These are phyloP conservation scores for Caenorhabditis imperialis DNA, from an alignment of 2,888 invertebrate genomes.

Conservation along the genomic window DNA sequence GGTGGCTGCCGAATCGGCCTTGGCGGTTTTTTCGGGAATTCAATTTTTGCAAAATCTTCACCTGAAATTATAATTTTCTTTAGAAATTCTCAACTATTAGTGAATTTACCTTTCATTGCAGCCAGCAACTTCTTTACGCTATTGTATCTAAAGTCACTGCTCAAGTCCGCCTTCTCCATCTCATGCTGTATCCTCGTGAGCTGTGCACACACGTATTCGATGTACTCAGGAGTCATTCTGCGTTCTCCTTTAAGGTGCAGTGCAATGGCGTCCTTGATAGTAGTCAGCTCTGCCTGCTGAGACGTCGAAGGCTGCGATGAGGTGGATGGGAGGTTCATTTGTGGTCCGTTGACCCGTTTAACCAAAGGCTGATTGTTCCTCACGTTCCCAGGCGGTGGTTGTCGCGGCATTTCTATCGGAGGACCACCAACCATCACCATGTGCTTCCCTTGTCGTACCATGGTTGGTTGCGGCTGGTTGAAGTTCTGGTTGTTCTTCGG, in stretches of 20 bases:
- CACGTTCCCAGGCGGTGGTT: neutral
- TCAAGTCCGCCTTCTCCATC: conserved; percentile 15
- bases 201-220: conserved; percentile 5
- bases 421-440: conserved; percentile 18
- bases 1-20: neutral
- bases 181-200: conserved; percentile 8
- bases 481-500: no score
- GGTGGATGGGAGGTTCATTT: no score
- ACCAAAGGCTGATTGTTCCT: neutral
- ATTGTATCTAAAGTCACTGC: conserved; percentile 1
- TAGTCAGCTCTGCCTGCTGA: neutral
- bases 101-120: conserved; percentile 14
- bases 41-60: conserved; percentile 4
- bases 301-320: neutral
- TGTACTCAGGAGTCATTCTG: conserved; percentile 35
- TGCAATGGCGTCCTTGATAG: conserved; percentile 24
- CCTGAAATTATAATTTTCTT: no score
- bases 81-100: no score
- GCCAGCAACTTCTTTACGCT: conserved; percentile 15
- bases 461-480: neutral
- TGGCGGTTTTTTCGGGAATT: neutral
- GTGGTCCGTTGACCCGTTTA: neutral
- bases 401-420: conserved; percentile 5
- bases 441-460: conserved; percentile 21
- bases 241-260: conserved; percentile 15